A percentile compares a stretch with the other conserved stretches of the same genome.
phyloP scores from a whole-genome alignment of 2,113 vertebrate genomes.

The Myxocyprinus asiaticus region DNA sequence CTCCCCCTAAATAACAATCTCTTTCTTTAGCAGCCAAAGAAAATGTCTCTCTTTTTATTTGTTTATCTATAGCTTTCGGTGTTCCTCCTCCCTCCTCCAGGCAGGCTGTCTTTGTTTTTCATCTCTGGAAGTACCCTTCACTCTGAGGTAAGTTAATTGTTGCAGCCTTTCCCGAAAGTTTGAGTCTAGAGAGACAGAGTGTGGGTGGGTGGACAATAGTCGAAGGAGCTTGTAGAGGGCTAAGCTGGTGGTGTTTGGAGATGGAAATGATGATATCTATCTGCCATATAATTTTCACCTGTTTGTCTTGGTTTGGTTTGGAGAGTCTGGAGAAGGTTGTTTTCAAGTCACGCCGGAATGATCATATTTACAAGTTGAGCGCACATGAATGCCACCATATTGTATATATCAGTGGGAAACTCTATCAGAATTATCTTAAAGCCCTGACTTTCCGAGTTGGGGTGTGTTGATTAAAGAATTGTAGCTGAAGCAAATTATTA shows the following conservation, averaged over 20 bases:
- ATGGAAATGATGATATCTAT: neutral
- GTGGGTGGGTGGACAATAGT: constrained; percentile 35
- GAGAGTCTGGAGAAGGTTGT: no score
- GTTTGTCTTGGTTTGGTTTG: constrained; percentile 55
- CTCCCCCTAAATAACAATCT: constrained; percentile 15
- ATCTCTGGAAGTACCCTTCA: constrained; percentile 41
- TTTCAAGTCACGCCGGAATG: no score
- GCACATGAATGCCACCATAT: no score
- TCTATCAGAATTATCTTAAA: no score
- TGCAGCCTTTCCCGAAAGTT: constrained; percentile 42
- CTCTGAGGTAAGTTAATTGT: constrained; percentile 51
- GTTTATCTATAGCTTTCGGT: constrained; percentile 12
- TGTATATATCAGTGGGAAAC: no score
- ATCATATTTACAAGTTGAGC: no score
- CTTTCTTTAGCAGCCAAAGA: constrained; percentile 19
- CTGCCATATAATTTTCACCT: constrained; percentile 10
- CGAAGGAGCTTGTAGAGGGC: constrained; percentile 31
- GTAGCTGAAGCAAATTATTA: no score
- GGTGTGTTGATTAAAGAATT: no score
- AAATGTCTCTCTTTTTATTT: constrained; percentile 33
- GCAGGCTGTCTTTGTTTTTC: constrained; percentile 29
- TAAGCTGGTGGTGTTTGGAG: constrained; percentile 33
- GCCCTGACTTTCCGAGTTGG: no score
- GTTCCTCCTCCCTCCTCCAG: neutral
- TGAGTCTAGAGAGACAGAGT: neutral